phyloP scores from a whole-genome alignment of 2,797 vertebrate genomes.

The Morelia viridis region DNA sequence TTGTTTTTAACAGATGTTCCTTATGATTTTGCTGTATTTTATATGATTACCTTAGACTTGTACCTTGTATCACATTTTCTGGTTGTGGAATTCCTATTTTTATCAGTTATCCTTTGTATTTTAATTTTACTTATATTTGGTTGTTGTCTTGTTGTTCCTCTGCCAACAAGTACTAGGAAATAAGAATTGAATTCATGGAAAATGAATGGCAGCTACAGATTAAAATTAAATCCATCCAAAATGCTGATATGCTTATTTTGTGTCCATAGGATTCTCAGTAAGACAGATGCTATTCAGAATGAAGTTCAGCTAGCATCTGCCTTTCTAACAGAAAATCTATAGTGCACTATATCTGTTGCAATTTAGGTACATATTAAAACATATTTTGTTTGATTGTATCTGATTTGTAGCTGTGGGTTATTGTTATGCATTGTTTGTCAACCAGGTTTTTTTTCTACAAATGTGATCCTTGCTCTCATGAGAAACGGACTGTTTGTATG shows the following conservation, averaged over 20 bases:
- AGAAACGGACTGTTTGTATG: too few species aligned
- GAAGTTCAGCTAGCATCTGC: neutral
- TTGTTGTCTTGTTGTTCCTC: neutral
- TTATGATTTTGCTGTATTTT: neutral
- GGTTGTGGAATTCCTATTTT: neutral
- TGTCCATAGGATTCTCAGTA: neutral
- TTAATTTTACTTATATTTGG: neutral
- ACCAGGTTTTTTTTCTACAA: too few species aligned
- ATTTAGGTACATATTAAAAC: neutral
- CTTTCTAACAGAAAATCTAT: neutral
- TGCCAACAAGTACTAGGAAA: neutral
- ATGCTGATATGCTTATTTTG: neutral
- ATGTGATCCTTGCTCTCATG: too few species aligned
- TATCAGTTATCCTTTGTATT: neutral
- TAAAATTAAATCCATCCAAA: neutral
- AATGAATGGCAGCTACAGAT: neutral
- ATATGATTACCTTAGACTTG: slow-evolving; percentile 18
- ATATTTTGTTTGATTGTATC: neutral
- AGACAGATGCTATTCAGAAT: neutral
- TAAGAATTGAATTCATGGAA: neutral
- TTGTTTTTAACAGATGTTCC: slow-evolving; percentile 18
- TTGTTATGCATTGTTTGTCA: neutral
- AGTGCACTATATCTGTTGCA: neutral
- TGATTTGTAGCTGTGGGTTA: neutral
- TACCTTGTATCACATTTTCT: neutral